Evolutionary conservation across 2,797 vertebrate genomes (phyloP).

Genomic region (Nyctibius grandis): DNA sequence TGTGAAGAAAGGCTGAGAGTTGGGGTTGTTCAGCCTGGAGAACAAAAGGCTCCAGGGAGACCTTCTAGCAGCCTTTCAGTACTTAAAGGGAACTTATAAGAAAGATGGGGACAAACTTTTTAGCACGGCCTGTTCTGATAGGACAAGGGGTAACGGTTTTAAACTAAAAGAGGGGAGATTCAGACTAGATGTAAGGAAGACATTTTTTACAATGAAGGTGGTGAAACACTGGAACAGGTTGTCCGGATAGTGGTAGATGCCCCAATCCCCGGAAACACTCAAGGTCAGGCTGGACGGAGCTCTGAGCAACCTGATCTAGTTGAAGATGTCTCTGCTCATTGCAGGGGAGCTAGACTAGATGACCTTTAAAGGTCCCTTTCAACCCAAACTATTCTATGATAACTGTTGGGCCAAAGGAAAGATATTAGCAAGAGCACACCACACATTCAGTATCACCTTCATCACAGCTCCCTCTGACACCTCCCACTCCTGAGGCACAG

Average conservation of each 20-base stretch:
- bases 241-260: background rate
- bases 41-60: background rate
- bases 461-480: background rate
- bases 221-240: background rate
- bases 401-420: background rate
- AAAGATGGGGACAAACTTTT: background rate
- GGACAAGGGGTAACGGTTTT: background rate
- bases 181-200: background rate
- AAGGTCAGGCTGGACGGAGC: background rate
- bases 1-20: background rate
- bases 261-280: background rate
- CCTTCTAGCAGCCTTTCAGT: background rate
- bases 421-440: background rate
- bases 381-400: background rate
- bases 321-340: background rate
- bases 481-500: background rate
- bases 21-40: background rate
- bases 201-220: background rate
- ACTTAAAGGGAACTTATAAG: background rate
- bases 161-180: background rate
- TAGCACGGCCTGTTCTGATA: background rate
- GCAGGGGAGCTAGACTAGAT: background rate
- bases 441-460: background rate
- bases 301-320: background rate
- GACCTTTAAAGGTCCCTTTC: background rate